Evolutionary conservation across 2,888 invertebrate species (phyloP), one percentile per base, ranked within the genome.

Genomic region (Anagyrus pseudococci): DNA sequence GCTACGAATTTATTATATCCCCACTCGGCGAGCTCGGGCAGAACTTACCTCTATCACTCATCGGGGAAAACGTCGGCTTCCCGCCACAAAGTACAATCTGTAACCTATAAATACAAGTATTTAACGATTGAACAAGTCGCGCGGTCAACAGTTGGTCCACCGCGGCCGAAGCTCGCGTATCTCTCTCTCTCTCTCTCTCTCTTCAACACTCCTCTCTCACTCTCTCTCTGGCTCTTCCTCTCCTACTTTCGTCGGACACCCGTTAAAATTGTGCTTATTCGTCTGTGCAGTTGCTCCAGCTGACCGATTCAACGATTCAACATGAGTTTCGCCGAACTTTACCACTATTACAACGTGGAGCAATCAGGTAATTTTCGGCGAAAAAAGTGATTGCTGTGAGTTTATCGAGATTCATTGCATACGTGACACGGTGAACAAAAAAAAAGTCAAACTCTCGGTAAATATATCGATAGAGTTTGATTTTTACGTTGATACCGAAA

Each of bases 21-120:
- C 64, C 52, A 61, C 64, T n/a, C 41, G 17, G 41, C 25, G 20
- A 19, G 44, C 33, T 43, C 25, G 4, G 26, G 4, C 7, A 20
- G 50, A 13, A 15, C 37, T 19, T 22, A 33, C 10, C 37, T 23
- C 37, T 47, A 25, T 13, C 53, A 50, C 40, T n/a, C 3, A 7
- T 10, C 23, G 13, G 40, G 29, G 23, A 64, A 59, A 64, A 50
- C 40, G 19, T n/a, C n/a, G n/a, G n/a, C 19, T 47, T 47, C 10
- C 29, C 49, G 17, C 17, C 43, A 17, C n/a, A 25, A 57, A 62
- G 50, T 41, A 56, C 47, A 53, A 62, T 52, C 62, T 62, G 50
- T 62, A 66, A 50, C 43, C 62, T 62, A 62, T 66, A 66, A 66
- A 66, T 66, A 58, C 62, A 56, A 56, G 65, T 50, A 58, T 48